These are phyloP conservation scores for Patiria miniata DNA, from an alignment of 35 echinoderm and acorn worm genomes.

Conservation along the genomic window DNA sequence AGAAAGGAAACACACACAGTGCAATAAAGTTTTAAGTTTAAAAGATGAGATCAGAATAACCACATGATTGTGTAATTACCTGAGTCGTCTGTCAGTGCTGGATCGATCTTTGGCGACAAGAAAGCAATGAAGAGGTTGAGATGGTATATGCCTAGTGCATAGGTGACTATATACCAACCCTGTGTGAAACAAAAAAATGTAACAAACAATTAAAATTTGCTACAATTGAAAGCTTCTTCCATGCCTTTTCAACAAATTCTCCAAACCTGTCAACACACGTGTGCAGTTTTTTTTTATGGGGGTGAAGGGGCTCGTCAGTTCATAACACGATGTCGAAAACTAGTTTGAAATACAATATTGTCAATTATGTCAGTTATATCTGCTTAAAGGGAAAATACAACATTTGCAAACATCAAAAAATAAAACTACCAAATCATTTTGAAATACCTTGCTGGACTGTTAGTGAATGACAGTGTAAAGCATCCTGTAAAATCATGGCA, in stretches of 20 bases:
- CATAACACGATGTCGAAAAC: too few species aligned
- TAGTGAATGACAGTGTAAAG: too few species aligned
- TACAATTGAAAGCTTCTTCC: neutral
- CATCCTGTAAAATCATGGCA: too few species aligned
- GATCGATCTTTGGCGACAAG: slow-evolving; percentile 96
- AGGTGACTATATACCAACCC: slow-evolving; percentile 99
- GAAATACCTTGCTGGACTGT: too few species aligned
- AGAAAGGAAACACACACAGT: too few species aligned
- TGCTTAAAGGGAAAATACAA: too few species aligned
- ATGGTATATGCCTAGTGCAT: slow-evolving; percentile 96
- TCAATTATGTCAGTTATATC: too few species aligned
- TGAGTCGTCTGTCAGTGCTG: slow-evolving; percentile 78
- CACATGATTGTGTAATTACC: slow-evolving; percentile 28
- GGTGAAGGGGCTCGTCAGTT: too few species aligned
- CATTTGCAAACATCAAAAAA: too few species aligned
- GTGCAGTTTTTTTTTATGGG: neutral
- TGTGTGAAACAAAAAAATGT: slow-evolving; percentile 21
- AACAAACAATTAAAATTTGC: too few species aligned
- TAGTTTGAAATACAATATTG: too few species aligned
- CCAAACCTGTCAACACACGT: neutral
- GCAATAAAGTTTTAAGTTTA: neutral
- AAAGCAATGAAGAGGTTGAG: slow-evolving; percentile 98
- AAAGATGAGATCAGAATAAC: neutral
- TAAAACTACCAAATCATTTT: too few species aligned
- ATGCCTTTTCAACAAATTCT: neutral